A percentile compares a stretch with the other conserved stretches of the same genome.
These are phyloP conservation scores for Epirrita christyi DNA, from an alignment of 2,888 invertebrate genomes.

Conservation along the genomic window DNA sequence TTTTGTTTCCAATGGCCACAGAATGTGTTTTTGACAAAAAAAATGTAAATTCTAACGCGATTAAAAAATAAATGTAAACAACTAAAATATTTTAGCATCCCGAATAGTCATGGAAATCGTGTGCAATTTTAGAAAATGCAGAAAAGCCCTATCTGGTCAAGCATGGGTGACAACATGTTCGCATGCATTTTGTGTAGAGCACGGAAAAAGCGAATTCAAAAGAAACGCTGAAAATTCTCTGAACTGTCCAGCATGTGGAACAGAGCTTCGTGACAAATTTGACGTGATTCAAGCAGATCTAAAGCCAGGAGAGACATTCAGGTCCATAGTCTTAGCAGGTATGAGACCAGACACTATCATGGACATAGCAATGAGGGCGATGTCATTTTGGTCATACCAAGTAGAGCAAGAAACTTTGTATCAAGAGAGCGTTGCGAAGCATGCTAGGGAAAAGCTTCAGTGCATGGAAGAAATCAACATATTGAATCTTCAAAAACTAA, in stretches of 20 bases:
- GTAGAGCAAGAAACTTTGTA: constrained; percentile 80
- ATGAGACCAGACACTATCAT: constrained; percentile 81
- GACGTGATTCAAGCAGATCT: constrained; percentile 82
- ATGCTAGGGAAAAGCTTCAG: constrained; percentile 73
- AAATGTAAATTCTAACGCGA: background rate
- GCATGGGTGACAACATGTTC: constrained; percentile 84
- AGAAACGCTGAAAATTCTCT: constrained; percentile 72
- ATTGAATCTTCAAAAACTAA: constrained; percentile 73
- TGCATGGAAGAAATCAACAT: constrained; percentile 76
- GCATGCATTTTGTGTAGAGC: constrained; percentile 83
- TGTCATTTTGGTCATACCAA: constrained; percentile 83
- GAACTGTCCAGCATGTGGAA: constrained; percentile 80
- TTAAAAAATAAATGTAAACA: constrained; percentile 11
- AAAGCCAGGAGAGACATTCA: constrained; percentile 79
- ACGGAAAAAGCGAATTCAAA: constrained; percentile 79
- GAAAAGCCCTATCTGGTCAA: constrained; percentile 72
- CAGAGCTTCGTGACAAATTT: constrained; percentile 77
- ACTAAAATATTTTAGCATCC: background rate
- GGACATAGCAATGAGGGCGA: constrained; percentile 83
- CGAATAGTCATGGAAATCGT: constrained; percentile 65
- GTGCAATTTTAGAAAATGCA: constrained; percentile 82
- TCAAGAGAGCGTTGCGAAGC: constrained; percentile 77
- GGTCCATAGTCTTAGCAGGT: constrained; percentile 81
- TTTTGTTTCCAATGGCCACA: too few species aligned
- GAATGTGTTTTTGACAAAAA: background rate